These are phyloP conservation scores for Thalassarche chlororhynchos DNA, from an alignment of 2,113 vertebrate genomes.

Conservation along the genomic window DNA sequence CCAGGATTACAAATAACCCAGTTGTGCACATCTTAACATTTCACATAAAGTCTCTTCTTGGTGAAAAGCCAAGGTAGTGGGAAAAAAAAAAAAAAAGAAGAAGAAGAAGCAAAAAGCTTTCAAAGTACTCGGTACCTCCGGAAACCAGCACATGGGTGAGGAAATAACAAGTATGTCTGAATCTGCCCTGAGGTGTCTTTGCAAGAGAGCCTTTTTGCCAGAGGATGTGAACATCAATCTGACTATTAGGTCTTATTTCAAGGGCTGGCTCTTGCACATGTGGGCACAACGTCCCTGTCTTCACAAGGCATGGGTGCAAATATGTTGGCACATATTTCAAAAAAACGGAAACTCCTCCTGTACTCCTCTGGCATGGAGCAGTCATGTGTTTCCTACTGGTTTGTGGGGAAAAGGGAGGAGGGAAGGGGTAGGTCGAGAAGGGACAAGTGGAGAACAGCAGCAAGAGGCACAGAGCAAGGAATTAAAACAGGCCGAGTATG, in stretches of 20 bases:
- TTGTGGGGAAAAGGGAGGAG: background rate
- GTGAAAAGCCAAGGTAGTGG: background rate
- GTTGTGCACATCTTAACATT: background rate
- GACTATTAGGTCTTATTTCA: background rate
- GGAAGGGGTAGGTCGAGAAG: background rate
- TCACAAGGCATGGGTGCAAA: background rate
- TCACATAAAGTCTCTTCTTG: background rate
- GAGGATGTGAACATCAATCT: background rate
- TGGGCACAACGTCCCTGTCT: accelerated
- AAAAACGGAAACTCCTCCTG: background rate
- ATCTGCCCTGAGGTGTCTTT: background rate
- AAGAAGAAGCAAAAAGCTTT: background rate
- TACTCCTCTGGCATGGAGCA: background rate
- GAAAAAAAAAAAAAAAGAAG: accelerated
- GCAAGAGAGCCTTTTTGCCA: background rate
- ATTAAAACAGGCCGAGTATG: background rate
- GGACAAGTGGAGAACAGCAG: background rate
- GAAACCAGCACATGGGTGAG: background rate
- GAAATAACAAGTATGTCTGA: background rate
- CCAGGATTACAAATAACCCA: background rate
- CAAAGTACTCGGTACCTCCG: background rate
- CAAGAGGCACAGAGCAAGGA: background rate
- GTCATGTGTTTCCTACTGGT: background rate
- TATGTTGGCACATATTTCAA: background rate
- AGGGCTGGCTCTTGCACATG: background rate